A percentile compares a stretch with the other conserved stretches of the same genome.
Conservation (phyloP, 1,140 invertebrate species). For the Zaprionus gabonicus region DNA sequence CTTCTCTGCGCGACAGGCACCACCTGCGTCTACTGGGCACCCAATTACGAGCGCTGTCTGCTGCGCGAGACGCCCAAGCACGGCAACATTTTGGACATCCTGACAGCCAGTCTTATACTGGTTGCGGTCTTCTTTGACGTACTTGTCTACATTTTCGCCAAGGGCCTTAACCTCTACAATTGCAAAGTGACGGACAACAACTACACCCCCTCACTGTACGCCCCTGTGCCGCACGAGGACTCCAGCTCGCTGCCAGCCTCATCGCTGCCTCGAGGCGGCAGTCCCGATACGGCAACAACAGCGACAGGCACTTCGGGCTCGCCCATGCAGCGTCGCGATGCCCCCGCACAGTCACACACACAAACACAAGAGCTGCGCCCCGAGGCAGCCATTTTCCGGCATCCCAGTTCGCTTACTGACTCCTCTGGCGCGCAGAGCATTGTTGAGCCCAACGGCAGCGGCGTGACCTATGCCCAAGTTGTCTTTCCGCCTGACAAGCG, state of each 20-base stretch:
- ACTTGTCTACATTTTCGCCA: slow-evolving; percentile 71
- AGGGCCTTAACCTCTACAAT: slow-evolving; percentile 78
- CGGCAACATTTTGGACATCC: slow-evolving; percentile 80
- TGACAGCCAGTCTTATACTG: slow-evolving; percentile 72
- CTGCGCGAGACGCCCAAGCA: slow-evolving; percentile 78
- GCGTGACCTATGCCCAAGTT: slow-evolving; percentile 80
- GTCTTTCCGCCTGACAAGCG: slow-evolving; percentile 77
- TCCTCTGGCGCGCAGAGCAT: slow-evolving; percentile 69
- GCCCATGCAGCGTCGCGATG: slow-evolving; percentile 65
- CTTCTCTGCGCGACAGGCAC: slow-evolving; percentile 55
- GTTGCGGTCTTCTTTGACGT: slow-evolving; percentile 78
- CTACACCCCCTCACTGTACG: slow-evolving; percentile 77
- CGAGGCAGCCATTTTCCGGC: slow-evolving; percentile 55
- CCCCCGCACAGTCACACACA: not conserved
- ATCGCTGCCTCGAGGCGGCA: slow-evolving; percentile 44
- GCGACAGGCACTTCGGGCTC: slow-evolving; percentile 52
- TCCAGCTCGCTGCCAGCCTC: slow-evolving; percentile 21
- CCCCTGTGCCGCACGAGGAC: slow-evolving; percentile 73
- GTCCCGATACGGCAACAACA: slow-evolving; percentile 63
- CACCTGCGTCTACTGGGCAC: slow-evolving; percentile 83
- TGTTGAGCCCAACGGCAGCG: slow-evolving; percentile 61
- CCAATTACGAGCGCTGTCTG: slow-evolving; percentile 69
- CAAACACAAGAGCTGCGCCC: slow-evolving; percentile 1
- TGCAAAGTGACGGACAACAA: slow-evolving; percentile 80
- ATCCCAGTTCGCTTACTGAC: slow-evolving; percentile 73